These are phyloP conservation scores for Mystacornis crossleyi DNA, from an alignment of 2,113 vertebrate genomes.

Conservation along the genomic window DNA sequence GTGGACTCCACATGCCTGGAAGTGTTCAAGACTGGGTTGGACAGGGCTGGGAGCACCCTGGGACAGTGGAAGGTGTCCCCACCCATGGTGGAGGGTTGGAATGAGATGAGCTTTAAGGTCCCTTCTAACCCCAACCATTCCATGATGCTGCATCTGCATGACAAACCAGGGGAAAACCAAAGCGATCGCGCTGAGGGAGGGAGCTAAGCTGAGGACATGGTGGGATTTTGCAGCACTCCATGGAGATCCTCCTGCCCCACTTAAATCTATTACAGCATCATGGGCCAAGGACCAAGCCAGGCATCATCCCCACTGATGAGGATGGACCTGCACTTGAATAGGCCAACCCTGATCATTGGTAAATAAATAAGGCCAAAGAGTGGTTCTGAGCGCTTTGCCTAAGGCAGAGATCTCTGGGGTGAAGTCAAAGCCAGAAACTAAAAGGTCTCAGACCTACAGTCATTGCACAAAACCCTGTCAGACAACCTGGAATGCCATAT, in stretches of 20 bases:
- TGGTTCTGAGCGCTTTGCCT: background rate
- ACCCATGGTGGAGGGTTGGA: background rate
- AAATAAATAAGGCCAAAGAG: background rate
- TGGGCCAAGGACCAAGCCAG: background rate
- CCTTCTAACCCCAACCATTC: background rate
- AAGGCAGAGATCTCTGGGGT: background rate
- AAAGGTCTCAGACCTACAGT: background rate
- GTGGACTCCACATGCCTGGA: background rate
- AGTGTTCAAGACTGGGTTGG: background rate
- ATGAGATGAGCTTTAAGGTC: background rate
- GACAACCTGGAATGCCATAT: slow-evolving; percentile 19
- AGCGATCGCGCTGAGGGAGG: accelerated
- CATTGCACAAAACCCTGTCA: accelerated
- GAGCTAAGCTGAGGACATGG: accelerated
- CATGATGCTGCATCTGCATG: accelerated
- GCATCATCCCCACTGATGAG: background rate
- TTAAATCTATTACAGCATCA: accelerated
- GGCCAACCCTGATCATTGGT: background rate
- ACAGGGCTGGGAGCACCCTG: background rate
- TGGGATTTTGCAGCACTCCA: background rate
- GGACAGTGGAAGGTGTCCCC: background rate
- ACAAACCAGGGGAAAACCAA: accelerated
- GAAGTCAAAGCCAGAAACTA: background rate
- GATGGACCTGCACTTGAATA: background rate
- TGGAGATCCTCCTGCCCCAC: background rate